Base-by-base conservation (phyloP, 2,113 vertebrate genomes). In the Planiliza haematocheilus region DNA sequence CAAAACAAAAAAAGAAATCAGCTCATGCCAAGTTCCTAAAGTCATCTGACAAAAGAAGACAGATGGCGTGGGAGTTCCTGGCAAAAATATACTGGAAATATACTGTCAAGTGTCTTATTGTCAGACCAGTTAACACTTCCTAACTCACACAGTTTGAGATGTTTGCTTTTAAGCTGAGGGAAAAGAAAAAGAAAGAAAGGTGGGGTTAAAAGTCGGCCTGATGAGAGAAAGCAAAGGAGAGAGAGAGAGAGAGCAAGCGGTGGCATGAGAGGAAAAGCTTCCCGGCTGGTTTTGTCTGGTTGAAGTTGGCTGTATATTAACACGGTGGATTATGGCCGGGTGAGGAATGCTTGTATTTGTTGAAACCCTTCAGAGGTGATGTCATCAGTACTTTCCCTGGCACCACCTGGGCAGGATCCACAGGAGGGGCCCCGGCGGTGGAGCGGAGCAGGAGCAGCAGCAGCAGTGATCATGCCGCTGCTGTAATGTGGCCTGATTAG, bases 331-430 rank as follows among this genome's bases (percentile, higher is more conserved):
- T 84, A 79, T 43, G 60, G 62, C 8, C 17, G 66, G 49, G 17
- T 0, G 34, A 89, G 85, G 87, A 90, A 91, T 90, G 89, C 78
- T 49, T 1, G 41, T 70, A 73, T 89, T 90, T 90, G 85, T 91
- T 69, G 69, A 49, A 45, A 41, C 59, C 69, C 59, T 66, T 70
- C 41, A 30, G 63, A 1, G 18, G 71, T 92, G 86, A 89, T 81
- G 86, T 91, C 89, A 90, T 81, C 81, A 86, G 71, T 67, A 83
- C 71, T 89, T 90, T 74, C 79, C 86, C 80, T 84, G 81, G 90
- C 81, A 91, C 70, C 82, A 90, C 86, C 85, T 89, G 83, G 72
- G 82, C 68, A 84, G 37, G 51, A 60, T 58, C 17, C 18, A 42
- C 5, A 52, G 73, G 67, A 38, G 64, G 61, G 74, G 79, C 14